Evolutionary conservation across 1,140 invertebrate species (phyloP), one percentile per base, ranked within the genome.

Genomic region (Brachionus manjavacas): DNA sequence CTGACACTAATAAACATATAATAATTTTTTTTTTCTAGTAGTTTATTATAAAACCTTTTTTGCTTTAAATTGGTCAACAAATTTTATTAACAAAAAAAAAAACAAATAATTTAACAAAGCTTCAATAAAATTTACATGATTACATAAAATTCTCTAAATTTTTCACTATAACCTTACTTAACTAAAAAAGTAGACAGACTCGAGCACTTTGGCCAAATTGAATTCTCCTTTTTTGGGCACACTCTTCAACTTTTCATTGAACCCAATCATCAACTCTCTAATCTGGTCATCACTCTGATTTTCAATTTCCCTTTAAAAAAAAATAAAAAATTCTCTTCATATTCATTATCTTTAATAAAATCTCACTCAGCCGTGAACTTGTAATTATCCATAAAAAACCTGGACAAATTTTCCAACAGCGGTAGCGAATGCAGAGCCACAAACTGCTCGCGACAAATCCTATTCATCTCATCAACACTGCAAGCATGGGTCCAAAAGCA

Each of bases 401-500:
- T 64, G 6, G 68, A 74, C 20, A 84, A 60, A 39, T 74, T 76
- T 55, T 84, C 68, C 28, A 99, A 91, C 85, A 99, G 95, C 0
- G 96, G 96, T 87, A 97, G 91, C 20, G 93, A 94, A 90, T 99
- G 96, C 8, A 99, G 91, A 0, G 93, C 92, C 11, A 99, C 94
- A 91, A 99, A 99, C 89, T 99, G 96, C 88, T 99, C 93, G 52
- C 97, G 91, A 87, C 96, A 99, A 78, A 96, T 93, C 93, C 94
- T 92, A 89, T 96, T 99, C 96, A 99, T 96, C 23, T 91, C 89
- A 81, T 94, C 92, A 20, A 98, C 94, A 79, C 93, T 92, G 83
- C 91, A 92, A 0, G 97, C 92, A 91, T 99, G 98, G 8, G 97
- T 99, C 98, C 98, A 99, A 90, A 94, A 99, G 88, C 97, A 99